A percentile compares a stretch with the other conserved stretches of the same genome.
Evolutionary conservation across 2,113 vertebrate species (phyloP).

Genomic region (Paramormyrops kingsleyae): DNA sequence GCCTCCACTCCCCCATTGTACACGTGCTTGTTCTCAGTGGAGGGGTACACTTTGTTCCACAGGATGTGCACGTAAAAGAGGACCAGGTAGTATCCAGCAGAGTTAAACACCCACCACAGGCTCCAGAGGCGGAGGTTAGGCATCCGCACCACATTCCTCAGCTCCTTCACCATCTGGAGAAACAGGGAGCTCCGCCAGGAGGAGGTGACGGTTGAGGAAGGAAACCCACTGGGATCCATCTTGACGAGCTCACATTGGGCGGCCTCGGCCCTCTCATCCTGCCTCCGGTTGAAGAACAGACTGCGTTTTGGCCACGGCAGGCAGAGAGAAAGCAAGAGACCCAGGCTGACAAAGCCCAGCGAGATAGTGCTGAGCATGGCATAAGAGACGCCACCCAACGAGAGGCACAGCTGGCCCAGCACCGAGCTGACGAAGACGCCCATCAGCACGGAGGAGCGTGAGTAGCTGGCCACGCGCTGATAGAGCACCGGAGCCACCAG

Average conservation of each 20-base stretch:
- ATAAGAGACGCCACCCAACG: conserved; percentile 47
- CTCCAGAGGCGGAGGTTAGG: conserved; percentile 85
- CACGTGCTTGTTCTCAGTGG: conserved; percentile 39
- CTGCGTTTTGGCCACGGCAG: conserved; percentile 79
- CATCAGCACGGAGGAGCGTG: conserved; percentile 74
- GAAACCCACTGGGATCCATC: conserved; percentile 15
- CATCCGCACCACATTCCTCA: conserved; percentile 41
- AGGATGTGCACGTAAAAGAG: conserved; percentile 86
- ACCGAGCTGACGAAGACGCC: conserved; percentile 88
- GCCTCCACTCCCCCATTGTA: conserved; percentile 93
- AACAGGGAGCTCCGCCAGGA: conserved; percentile 42
- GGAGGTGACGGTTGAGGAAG: background rate
- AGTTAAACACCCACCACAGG: conserved; percentile 93
- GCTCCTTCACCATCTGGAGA: conserved; percentile 69
- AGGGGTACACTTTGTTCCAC: conserved; percentile 66
- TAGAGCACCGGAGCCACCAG: conserved; percentile 69
- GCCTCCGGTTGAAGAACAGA: conserved; percentile 76
- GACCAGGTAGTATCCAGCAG: conserved; percentile 86
- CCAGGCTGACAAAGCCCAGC: conserved; percentile 72
- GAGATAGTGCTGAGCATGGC: conserved; percentile 65
- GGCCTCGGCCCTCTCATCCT: background rate
- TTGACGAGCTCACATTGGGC: conserved; percentile 19
- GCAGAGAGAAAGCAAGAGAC: conserved; percentile 69
- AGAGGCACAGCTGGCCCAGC: conserved; percentile 78
- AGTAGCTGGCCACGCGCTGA: conserved; percentile 85